These are phyloP conservation scores for Steinernema carpocapsae DNA, from an alignment of 2,888 invertebrate genomes.

Conservation along the genomic window DNA sequence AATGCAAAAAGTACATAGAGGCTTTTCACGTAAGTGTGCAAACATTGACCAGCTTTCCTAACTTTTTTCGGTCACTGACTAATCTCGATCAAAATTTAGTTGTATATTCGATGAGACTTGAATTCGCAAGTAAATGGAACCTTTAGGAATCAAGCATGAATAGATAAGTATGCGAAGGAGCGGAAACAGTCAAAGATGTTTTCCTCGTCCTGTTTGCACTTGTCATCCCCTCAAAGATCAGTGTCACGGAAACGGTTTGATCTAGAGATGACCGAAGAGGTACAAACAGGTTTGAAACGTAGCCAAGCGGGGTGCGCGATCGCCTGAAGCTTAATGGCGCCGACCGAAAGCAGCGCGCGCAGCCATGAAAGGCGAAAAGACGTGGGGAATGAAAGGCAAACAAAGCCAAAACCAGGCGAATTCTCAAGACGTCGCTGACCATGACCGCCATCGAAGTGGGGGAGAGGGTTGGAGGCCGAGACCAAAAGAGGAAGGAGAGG, in stretches of 20 bases:
- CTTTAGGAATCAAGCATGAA: too few relatives aligned
- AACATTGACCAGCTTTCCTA: too few relatives aligned
- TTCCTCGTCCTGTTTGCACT: not conserved
- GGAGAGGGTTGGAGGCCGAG: not conserved
- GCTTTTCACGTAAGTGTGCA: too few relatives aligned
- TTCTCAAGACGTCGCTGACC: slow-evolving; percentile 31
- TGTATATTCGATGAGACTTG: too few relatives aligned
- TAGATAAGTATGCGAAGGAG: too few relatives aligned
- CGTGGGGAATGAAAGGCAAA: slow-evolving; percentile 2
- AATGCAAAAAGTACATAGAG: too few relatives aligned
- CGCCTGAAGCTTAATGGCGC: not conserved
- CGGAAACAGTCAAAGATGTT: too few relatives aligned
- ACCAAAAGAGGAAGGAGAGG: slow-evolving; percentile 21
- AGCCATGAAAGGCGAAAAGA: not conserved
- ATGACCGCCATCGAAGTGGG: slow-evolving; percentile 21
- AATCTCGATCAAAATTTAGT: too few relatives aligned
- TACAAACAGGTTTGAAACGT: slow-evolving; percentile 21
- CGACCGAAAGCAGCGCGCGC: not conserved
- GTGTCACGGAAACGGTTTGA: slow-evolving; percentile 8
- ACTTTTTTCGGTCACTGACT: too few relatives aligned
- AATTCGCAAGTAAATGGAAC: too few relatives aligned
- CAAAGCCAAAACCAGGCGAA: not conserved
- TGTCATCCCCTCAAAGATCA: not conserved
- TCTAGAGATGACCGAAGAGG: not conserved
- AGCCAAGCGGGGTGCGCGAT: too few relatives aligned